phyloP scores from a whole-genome alignment of 2,797 vertebrate genomes.

The Lithobates pipiens region DNA sequence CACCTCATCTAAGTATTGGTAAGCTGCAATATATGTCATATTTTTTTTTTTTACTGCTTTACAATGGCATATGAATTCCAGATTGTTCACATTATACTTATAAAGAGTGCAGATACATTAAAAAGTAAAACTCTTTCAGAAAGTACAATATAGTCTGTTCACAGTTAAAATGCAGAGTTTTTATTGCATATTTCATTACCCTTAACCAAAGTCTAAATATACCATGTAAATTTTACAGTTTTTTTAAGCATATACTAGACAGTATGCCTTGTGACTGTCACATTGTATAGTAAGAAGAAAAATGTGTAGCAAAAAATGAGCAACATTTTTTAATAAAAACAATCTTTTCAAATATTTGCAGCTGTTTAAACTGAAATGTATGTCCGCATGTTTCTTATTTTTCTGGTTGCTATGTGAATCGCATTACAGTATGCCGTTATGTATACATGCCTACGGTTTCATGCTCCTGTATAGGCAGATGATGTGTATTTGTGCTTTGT shows the following conservation, averaged over 20 bases:
- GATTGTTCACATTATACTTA: not conserved
- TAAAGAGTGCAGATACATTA: not conserved
- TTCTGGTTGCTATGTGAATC: constrained; percentile 2
- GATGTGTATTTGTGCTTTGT: not conserved
- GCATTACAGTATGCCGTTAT: not conserved
- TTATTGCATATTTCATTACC: not conserved
- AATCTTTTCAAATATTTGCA: not conserved
- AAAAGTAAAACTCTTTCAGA: not conserved
- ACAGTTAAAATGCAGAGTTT: not conserved
- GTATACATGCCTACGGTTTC: not conserved
- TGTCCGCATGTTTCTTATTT: not conserved
- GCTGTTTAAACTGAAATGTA: not conserved
- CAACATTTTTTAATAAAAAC: not conserved
- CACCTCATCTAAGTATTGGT: not conserved
- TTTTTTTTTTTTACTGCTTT: not conserved
- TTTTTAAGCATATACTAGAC: not conserved
- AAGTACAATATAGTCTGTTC: not conserved
- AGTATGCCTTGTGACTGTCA: not conserved
- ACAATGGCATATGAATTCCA: not conserved
- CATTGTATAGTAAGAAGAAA: not conserved
- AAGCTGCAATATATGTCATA: not conserved
- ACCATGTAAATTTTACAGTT: not conserved
- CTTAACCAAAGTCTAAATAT: not conserved
- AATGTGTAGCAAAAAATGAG: not conserved
- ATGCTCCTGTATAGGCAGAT: not conserved